Evolutionary conservation across 2,797 vertebrate species (phyloP).

Genomic region (Melanotaenia parkinsoni): DNA sequence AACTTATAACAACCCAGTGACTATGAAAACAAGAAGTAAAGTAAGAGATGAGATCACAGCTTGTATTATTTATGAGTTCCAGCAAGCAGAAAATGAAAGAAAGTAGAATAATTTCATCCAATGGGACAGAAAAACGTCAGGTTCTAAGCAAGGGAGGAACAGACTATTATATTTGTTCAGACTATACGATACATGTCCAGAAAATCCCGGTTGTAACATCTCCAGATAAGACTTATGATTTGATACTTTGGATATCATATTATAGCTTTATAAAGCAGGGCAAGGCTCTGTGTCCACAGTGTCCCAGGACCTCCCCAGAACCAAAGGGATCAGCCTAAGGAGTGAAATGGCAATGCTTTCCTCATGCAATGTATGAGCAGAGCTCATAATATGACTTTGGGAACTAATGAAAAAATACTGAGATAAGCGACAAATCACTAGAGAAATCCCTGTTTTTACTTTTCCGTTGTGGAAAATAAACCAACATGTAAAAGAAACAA

Average conservation of each 20-base stretch:
- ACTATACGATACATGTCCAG: not conserved
- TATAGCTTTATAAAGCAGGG: not conserved
- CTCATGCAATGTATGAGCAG: not conserved
- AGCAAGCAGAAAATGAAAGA: not conserved
- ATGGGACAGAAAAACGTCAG: not conserved
- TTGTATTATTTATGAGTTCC: conserved; percentile 22
- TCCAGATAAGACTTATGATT: conserved; percentile 8
- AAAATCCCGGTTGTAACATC: not conserved
- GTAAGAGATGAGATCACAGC: conserved; percentile 24
- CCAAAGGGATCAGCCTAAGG: not conserved
- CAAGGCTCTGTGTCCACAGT: not conserved
- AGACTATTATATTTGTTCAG: not conserved
- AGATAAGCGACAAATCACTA: not conserved
- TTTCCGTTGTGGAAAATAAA: not conserved
- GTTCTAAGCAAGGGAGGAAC: not conserved
- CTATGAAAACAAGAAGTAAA: conserved; percentile 27
- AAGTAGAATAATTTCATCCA: not conserved
- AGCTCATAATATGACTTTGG: not conserved
- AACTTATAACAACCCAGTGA: conserved; percentile 23
- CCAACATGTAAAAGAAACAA: not conserved
- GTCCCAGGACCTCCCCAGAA: not conserved
- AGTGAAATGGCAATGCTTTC: conserved; percentile 1
- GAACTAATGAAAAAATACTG: not conserved
- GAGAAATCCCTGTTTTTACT: not conserved
- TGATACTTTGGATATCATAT: not conserved